phyloP scores from a whole-genome alignment of 2,797 vertebrate species.

The Halcyon smyrnensis region DNA sequence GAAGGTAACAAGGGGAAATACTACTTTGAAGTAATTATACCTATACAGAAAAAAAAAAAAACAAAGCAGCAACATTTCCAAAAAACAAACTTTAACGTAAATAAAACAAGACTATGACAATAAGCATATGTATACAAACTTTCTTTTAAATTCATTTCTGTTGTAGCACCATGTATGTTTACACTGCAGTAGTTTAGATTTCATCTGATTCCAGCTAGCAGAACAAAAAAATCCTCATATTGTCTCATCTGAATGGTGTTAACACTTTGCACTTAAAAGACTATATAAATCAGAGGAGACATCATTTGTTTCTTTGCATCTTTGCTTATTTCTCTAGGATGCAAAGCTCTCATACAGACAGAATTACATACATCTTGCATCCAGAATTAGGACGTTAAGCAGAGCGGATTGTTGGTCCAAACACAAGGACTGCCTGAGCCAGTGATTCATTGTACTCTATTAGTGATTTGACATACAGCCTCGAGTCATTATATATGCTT shows the following conservation, averaged over 20 bases:
- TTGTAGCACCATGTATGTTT: rapidly evolving
- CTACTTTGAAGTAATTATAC: neutral
- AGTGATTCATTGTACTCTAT: neutral
- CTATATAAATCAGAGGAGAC: neutral
- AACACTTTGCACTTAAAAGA: neutral
- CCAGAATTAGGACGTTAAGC: neutral
- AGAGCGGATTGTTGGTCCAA: neutral
- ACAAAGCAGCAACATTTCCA: neutral
- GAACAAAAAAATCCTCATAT: rapidly evolving
- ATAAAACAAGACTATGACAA: neutral
- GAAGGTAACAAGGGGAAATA: neutral
- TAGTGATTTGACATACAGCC: neutral
- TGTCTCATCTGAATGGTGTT: neutral
- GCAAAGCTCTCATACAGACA: neutral
- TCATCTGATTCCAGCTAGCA: neutral
- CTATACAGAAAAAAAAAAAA: neutral
- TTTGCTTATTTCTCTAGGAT: neutral
- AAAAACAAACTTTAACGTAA: neutral
- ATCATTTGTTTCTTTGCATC: neutral
- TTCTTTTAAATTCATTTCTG: neutral
- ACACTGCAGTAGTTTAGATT: neutral
- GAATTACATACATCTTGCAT: neutral
- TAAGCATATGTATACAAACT: rapidly evolving
- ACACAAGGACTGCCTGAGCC: neutral
- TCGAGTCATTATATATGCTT: neutral